phyloP scores from a whole-genome alignment of 2,797 vertebrate species.

The Cuculus canorus region DNA sequence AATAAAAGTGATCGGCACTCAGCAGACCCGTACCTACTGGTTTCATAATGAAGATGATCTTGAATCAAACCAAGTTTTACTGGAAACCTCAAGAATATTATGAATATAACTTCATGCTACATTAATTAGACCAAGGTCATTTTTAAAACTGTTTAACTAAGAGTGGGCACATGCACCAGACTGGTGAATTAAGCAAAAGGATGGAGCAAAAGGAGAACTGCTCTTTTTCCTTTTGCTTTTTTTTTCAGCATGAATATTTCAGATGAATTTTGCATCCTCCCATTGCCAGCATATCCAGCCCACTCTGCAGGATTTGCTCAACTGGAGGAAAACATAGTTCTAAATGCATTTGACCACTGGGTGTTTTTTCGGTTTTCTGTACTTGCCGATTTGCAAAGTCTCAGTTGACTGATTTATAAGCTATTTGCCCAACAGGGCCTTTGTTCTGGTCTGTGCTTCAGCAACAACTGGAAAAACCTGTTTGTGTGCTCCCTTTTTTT shows the following conservation, averaged over 20 bases:
- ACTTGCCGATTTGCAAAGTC: neutral
- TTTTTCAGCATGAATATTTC: neutral
- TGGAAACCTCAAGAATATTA: neutral
- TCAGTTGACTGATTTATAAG: neutral
- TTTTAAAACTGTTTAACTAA: neutral
- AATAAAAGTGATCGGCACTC: neutral
- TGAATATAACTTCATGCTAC: neutral
- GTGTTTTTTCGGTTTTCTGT: neutral
- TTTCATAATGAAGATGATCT: neutral
- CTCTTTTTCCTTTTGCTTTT: neutral
- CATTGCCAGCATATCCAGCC: neutral
- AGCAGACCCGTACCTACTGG: neutral
- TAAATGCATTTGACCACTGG: neutral
- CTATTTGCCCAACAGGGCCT: slow-evolving; percentile 13
- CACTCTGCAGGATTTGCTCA: neutral
- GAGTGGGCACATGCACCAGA: neutral
- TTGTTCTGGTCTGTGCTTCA: slow-evolving; percentile 49
- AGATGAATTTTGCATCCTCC: neutral
- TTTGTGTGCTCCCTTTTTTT: neutral
- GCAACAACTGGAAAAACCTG: slow-evolving; percentile 66
- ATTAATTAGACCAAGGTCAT: neutral
- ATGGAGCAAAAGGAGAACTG: neutral
- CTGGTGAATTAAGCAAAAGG: neutral
- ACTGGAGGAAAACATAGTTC: neutral
- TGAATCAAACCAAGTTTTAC: neutral